Evolutionary conservation across 2,113 vertebrate genomes (phyloP).

Genomic region (Mixornis gularis): DNA sequence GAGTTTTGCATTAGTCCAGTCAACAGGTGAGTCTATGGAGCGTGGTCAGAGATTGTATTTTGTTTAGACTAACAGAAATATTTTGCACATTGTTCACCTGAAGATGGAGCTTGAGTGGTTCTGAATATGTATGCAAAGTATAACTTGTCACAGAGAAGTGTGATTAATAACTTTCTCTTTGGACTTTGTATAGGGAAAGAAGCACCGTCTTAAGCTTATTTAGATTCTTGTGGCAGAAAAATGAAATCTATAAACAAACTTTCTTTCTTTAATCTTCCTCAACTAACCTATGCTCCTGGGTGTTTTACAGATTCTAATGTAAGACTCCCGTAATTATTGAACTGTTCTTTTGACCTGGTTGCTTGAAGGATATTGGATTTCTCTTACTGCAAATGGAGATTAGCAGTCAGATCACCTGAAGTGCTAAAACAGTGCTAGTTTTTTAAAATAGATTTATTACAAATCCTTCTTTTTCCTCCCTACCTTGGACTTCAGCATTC

Average conservation of each 20-base stretch:
- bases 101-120: slow-evolving; percentile 57
- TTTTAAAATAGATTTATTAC: slow-evolving; percentile 9
- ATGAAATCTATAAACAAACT: slow-evolving; percentile 68
- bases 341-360: slow-evolving; percentile 44
- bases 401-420: slow-evolving; percentile 23
- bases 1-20: slow-evolving; percentile 41
- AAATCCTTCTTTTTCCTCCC: not conserved
- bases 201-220: slow-evolving; percentile 6
- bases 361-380: slow-evolving; percentile 45
- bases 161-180: slow-evolving; percentile 14
- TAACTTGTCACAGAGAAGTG: not conserved
- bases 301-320: slow-evolving; percentile 54
- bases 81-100: slow-evolving; percentile 23
- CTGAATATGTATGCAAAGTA: not conserved
- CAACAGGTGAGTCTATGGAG: slow-evolving; percentile 33
- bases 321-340: slow-evolving; percentile 47
- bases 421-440: slow-evolving; percentile 8
- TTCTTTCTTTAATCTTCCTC: slow-evolving; percentile 44
- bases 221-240: slow-evolving; percentile 61
- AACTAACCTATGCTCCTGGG: slow-evolving; percentile 27
- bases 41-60: not conserved
- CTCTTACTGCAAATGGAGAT: slow-evolving; percentile 34
- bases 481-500: not conserved
- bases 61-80: slow-evolving; percentile 41
- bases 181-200: not conserved